Conservation (phyloP, 2,888 invertebrate genomes). For the Andricus curvator region DNA sequence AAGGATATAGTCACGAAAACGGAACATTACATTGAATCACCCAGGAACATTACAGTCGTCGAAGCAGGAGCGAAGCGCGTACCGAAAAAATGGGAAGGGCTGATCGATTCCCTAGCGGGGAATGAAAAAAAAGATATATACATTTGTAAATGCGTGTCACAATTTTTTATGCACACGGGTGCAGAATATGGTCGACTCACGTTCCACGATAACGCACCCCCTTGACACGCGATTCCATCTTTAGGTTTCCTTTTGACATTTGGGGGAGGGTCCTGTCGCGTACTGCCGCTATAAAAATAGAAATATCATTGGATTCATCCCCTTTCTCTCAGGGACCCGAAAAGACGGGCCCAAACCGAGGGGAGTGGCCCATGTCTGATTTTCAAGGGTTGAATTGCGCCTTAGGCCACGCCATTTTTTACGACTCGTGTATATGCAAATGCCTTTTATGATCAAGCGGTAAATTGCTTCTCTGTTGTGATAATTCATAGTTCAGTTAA, state of each 20-base stretch:
- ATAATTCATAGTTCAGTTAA: background rate
- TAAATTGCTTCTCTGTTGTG: background rate
- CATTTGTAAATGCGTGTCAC: slow-evolving; percentile 31
- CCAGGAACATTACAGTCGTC: slow-evolving; percentile 28
- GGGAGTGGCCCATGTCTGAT: slow-evolving; percentile 21
- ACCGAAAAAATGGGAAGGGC: slow-evolving; percentile 33
- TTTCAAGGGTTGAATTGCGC: slow-evolving; percentile 21
- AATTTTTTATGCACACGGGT: slow-evolving; percentile 40
- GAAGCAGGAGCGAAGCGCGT: slow-evolving; percentile 19
- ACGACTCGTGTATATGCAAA: slow-evolving; percentile 10
- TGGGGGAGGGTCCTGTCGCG: slow-evolving; percentile 15
- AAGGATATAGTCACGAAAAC: slow-evolving; percentile 23
- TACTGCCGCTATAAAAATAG: slow-evolving; percentile 13
- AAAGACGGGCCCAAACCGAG: background rate
- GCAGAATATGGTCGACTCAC: slow-evolving; percentile 35
- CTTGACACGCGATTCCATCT: slow-evolving; percentile 39
- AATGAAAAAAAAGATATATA: slow-evolving; percentile 41
- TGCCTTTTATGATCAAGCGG: background rate
- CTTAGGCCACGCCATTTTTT: slow-evolving; percentile 21
- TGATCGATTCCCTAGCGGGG: slow-evolving; percentile 31
- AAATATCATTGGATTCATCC: slow-evolving; percentile 25
- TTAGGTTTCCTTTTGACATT: slow-evolving; percentile 27
- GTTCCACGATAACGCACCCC: slow-evolving; percentile 35
- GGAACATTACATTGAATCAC: slow-evolving; percentile 39
- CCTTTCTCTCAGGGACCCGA: background rate